A percentile compares a stretch with the other conserved stretches of the same genome.
These are phyloP conservation scores for Petaurus breviceps DNA, from an alignment of 2,113 vertebrate genomes.

Conservation along the genomic window DNA sequence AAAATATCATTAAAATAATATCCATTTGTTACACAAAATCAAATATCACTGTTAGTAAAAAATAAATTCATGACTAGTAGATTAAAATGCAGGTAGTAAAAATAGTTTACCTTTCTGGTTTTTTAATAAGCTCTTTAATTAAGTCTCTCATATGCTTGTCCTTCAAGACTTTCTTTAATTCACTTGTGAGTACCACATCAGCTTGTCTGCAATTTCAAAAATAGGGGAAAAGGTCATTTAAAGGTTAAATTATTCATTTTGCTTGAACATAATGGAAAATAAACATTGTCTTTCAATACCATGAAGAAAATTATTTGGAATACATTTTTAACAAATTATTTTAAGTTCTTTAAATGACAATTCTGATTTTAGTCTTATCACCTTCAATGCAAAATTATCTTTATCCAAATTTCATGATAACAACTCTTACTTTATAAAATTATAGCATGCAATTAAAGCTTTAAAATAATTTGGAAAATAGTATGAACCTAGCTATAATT, in stretches of 20 bases:
- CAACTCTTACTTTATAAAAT: not conserved
- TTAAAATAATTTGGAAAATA: too few species aligned
- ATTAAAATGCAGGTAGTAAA: slow-evolving; percentile 25
- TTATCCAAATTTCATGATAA: not conserved
- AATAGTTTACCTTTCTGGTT: slow-evolving; percentile 87
- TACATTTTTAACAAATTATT: slow-evolving; percentile 26
- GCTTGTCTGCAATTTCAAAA: slow-evolving; percentile 92
- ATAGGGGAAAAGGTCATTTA: slow-evolving; percentile 60
- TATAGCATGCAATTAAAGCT: not conserved
- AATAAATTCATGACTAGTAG: not conserved
- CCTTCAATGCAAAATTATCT: too few species aligned
- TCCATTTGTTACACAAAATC: not conserved
- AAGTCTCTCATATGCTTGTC: slow-evolving; percentile 93
- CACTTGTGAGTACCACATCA: slow-evolving; percentile 95
- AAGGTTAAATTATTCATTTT: not conserved
- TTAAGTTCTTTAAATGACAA: slow-evolving; percentile 28
- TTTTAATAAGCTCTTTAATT: slow-evolving; percentile 95
- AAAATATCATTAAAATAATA: not conserved
- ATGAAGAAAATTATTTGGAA: slow-evolving; percentile 34
- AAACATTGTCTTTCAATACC: not conserved
- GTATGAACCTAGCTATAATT: too few species aligned
- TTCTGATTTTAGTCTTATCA: too few species aligned
- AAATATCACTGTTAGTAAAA: not conserved
- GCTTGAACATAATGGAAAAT: not conserved
- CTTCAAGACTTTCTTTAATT: slow-evolving; percentile 94